A percentile compares a stretch with the other conserved stretches of the same genome.
Evolutionary conservation across 2,888 invertebrate genomes (phyloP).

Genomic region (Drosophila mercatorum): DNA sequence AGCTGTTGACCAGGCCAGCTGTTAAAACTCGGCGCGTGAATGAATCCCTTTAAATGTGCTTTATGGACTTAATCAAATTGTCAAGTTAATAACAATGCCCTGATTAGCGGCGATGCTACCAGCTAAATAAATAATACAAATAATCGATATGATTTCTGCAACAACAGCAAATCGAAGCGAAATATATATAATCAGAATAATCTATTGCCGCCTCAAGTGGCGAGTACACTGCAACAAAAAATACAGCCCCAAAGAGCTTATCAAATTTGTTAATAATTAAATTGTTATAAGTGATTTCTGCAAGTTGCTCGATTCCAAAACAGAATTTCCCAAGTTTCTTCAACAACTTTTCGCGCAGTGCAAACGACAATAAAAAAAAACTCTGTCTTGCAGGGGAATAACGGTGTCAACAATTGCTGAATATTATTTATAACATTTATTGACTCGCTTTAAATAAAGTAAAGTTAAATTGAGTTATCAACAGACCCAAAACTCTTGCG

Average conservation of each 20-base stretch:
- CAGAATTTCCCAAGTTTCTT: not conserved
- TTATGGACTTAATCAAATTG: conserved; percentile 52
- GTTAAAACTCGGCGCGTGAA: conserved; percentile 33
- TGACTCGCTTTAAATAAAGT: conserved; percentile 38
- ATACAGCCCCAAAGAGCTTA: too few species aligned
- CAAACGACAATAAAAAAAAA: conserved; percentile 10
- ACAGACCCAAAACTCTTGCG: conserved; percentile 17
- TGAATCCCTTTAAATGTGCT: conserved; percentile 49
- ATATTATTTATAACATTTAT: conserved; percentile 61
- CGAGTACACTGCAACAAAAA: conserved; percentile 26
- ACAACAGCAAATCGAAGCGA: conserved; percentile 6
- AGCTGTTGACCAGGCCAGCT: conserved; percentile 13
- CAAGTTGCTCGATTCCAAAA: not conserved
- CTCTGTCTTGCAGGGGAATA: conserved; percentile 23
- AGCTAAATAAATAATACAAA: conserved; percentile 63
- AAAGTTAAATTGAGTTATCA: conserved; percentile 30
- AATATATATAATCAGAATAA: conserved; percentile 8
- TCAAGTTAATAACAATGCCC: conserved; percentile 36
- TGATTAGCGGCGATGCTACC: conserved; percentile 73
- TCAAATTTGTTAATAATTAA: not conserved
- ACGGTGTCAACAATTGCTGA: conserved; percentile 21
- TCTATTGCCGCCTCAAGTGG: conserved; percentile 30
- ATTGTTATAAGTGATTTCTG: not conserved
- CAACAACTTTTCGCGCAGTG: conserved; percentile 6
- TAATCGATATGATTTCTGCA: conserved; percentile 49